A percentile compares a stretch with the other conserved stretches of the same genome.
Evolutionary conservation across 2,797 vertebrate species (phyloP).

Genomic region (Anniella stebbinsi): DNA sequence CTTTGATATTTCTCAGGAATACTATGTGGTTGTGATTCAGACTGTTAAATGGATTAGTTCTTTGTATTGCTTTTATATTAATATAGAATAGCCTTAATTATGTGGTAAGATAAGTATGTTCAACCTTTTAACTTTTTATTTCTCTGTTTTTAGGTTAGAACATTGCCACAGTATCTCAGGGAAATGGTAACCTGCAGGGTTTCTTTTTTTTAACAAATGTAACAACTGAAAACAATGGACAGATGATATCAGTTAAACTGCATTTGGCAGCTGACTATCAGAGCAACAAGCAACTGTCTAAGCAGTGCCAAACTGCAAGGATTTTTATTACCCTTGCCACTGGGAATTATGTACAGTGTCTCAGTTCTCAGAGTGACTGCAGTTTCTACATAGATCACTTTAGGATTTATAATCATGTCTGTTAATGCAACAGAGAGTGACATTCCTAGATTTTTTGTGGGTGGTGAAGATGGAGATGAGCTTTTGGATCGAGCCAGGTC

Average conservation of each 20-base stretch:
- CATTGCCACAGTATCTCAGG: constrained; percentile 50
- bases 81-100: neutral
- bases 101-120: neutral
- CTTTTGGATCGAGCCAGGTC: constrained; percentile 79
- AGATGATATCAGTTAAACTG: constrained; percentile 67
- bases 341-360: constrained; percentile 60
- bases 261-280: constrained; percentile 61
- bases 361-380: constrained; percentile 43
- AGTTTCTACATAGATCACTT: constrained; percentile 56
- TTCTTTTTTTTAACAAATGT: constrained; percentile 50
- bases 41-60: neutral
- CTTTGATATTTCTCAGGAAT: neutral
- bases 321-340: constrained; percentile 30
- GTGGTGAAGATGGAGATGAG: constrained; percentile 86
- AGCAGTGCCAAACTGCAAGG: constrained; percentile 55
- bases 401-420: constrained; percentile 74
- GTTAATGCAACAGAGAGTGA: constrained; percentile 80
- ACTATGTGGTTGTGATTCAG: neutral
- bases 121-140: neutral
- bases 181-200: constrained; percentile 43
- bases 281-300: constrained; percentile 44
- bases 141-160: constrained; percentile 64
- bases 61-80: neutral
- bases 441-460: constrained; percentile 87
- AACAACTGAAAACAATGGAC: constrained; percentile 60